Conservation (phyloP, 2,113 vertebrate species). For the Sterrhoptilus dennistouni region DNA sequence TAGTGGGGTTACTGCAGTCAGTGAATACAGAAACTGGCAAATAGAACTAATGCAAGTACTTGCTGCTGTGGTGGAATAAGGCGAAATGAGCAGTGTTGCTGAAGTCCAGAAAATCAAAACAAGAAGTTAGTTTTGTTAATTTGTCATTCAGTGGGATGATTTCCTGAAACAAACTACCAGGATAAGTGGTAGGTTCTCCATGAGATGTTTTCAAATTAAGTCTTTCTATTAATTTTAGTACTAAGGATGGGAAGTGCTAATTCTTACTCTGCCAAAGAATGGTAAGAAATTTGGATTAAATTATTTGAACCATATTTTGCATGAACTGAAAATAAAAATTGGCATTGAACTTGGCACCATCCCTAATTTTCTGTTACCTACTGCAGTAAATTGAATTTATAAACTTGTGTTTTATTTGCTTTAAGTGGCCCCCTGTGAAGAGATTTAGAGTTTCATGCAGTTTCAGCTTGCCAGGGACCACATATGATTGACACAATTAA, state of each 20-base stretch:
- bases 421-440: background rate
- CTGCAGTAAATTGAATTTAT: background rate
- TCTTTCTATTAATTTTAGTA: background rate
- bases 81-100: background rate
- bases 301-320: background rate
- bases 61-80: background rate
- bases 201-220: background rate
- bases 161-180: background rate
- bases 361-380: background rate
- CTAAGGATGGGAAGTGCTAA: background rate
- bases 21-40: background rate
- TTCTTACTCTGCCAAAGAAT: background rate
- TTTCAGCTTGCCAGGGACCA: background rate
- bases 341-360: background rate
- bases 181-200: background rate
- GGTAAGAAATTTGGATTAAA: background rate
- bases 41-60: background rate
- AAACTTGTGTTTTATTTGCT: background rate
- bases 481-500: slow-evolving; percentile 25
- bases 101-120: background rate
- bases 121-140: background rate
- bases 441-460: background rate
- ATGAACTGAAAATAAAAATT: background rate
- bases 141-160: background rate
- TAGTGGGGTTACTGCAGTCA: background rate